Evolutionary conservation across 1,140 invertebrate genomes (phyloP).

Genomic region (Calliopsis andreniformis): DNA sequence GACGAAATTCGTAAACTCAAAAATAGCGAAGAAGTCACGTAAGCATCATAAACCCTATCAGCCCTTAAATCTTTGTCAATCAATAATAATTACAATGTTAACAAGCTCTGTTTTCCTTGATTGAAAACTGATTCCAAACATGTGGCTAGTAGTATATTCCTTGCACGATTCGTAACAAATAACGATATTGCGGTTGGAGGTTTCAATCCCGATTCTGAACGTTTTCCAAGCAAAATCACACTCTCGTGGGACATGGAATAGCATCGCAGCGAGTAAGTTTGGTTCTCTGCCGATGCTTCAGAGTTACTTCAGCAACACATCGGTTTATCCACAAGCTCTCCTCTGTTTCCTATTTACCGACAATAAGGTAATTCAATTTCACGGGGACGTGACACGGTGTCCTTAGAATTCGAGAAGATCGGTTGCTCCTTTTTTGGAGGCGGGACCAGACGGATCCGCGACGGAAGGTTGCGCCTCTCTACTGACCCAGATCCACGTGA

Average conservation of each 20-base stretch:
- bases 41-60: no score
- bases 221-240: neutral
- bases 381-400: constrained; percentile 10
- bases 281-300: neutral
- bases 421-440: constrained; percentile 6
- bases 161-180: constrained; percentile 2
- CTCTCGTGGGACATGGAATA: neutral
- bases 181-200: neutral
- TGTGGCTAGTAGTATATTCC: no score
- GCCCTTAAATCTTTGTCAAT: no score
- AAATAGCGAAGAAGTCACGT: no score
- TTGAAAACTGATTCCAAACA: no score
- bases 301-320: neutral
- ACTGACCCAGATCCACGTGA: constrained; percentile 58
- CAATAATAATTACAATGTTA: no score
- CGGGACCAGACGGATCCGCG: neutral
- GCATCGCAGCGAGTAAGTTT: neutral
- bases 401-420: neutral
- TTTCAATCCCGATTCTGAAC: neutral
- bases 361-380: constrained; percentile 54
- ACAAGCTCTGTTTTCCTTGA: no score
- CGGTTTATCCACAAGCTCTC: neutral
- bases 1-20: no score
- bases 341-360: constrained; percentile 21
- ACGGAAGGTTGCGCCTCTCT: constrained; percentile 29